These are phyloP conservation scores for Venustaconcha ellipsiformis DNA, from an alignment of 1,140 invertebrate genomes.

Conservation along the genomic window DNA sequence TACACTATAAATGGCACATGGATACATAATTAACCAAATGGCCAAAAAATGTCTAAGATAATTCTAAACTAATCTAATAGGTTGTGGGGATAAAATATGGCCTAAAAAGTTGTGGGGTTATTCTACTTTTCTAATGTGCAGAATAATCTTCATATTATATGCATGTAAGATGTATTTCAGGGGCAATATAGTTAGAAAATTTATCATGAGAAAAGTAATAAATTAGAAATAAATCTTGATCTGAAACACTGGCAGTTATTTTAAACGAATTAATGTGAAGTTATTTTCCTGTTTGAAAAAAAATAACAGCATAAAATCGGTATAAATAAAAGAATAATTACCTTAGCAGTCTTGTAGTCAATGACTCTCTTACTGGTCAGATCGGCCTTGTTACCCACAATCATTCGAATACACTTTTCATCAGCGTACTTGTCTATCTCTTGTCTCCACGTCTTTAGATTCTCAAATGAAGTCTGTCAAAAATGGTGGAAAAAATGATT, in stretches of 20 bases:
- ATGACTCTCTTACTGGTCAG: conserved; percentile 74
- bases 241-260: too few relatives aligned
- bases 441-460: conserved; percentile 66
- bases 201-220: too few relatives aligned
- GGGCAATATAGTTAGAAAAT: too few relatives aligned
- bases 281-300: background rate
- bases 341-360: conserved; percentile 91
- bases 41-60: too few relatives aligned
- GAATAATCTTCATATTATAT: too few relatives aligned
- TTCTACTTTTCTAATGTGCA: too few relatives aligned
- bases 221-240: too few relatives aligned
- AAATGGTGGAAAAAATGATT: background rate
- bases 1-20: conserved; percentile 30
- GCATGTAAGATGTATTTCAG: too few relatives aligned
- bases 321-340: conserved; percentile 63
- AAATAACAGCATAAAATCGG: background rate
- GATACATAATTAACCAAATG: background rate
- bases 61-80: too few relatives aligned
- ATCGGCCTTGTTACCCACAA: conserved; percentile 99
- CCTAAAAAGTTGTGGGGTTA: too few relatives aligned
- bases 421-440: conserved; percentile 83
- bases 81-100: too few relatives aligned
- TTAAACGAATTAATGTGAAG: too few relatives aligned
- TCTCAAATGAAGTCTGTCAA: conserved; percentile 67
- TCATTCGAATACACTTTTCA: conserved; percentile 98